Evolutionary conservation across 2,797 vertebrate species (phyloP), one percentile per base, ranked within the genome.

Genomic region (Acanthurus tractus): DNA sequence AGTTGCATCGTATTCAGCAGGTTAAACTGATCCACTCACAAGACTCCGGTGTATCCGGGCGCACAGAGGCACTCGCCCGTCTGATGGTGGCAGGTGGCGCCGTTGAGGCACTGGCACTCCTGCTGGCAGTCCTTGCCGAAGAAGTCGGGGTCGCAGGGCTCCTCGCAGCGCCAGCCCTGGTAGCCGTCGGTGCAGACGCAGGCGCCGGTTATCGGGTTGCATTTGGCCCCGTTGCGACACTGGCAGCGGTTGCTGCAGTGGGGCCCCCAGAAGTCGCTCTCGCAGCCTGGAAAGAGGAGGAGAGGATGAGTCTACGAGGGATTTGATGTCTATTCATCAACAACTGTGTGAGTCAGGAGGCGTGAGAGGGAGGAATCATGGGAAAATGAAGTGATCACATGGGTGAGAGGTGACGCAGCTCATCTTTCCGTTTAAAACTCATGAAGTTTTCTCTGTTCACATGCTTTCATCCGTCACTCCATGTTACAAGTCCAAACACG

Each of bases 201-300:
- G 83, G 98, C 97, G 0, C 98, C 98, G 0, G 98, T 99, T 88
- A 99, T 99, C 54, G 98, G 98, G 94, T 99, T 99, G 73, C 98
- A 99, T 70, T 98, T 96, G 45, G 97, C 98, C 1, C 95, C 96
- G 1, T 99, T 99, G 76, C 95, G 97, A 75, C 98, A 99, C 89
- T 99, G 98, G 86, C 98, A 99, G 7, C 96, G 96, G 92, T 97
- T 99, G 83, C 96, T 99, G 94, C 98, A 99, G 89, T 99, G 98
- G 1, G 98, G 97, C 0, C 98, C 98, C 98, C 98, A 99, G 92
- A 98, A 96, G 80, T 98, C 97, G 0, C 96, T 97, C 73, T 99
- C 97, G 0, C 98, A 99, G 23, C 97, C 98, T 99, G 94, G 23
- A 76, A 9, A 57, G 25, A 29, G 25, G 25, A 29, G 25, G 25